Percentiles rank a stretch among this genome's conserved stretches.
These are phyloP conservation scores for Agapetus fuscipes DNA, from an alignment of 2,888 invertebrate genomes.

Conservation along the genomic window DNA sequence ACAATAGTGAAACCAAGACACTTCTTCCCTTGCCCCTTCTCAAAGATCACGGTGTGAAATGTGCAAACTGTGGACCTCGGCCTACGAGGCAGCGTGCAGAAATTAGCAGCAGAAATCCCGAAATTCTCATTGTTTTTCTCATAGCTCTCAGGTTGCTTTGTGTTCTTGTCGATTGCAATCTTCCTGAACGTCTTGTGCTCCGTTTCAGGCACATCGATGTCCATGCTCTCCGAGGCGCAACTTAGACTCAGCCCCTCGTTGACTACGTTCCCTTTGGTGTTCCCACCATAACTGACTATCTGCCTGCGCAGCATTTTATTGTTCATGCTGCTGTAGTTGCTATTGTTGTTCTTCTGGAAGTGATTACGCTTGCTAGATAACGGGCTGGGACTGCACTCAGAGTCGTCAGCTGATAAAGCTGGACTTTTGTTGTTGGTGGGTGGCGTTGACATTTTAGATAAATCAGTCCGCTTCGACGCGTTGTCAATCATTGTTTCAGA, in stretches of 20 bases:
- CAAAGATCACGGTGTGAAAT: constrained; percentile 62
- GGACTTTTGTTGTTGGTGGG: constrained; percentile 24
- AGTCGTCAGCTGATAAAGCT: constrained; percentile 15
- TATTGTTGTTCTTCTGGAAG: constrained; percentile 53
- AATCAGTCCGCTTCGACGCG: constrained; percentile 15
- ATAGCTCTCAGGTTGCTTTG: constrained; percentile 27
- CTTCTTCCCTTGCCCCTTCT: constrained; percentile 75
- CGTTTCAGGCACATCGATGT: constrained; percentile 16
- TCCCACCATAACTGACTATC: constrained; percentile 46
- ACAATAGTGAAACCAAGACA: constrained; percentile 85
- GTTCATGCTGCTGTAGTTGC: constrained; percentile 49
- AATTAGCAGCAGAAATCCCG: constrained; percentile 48
- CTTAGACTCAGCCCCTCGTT: constrained; percentile 35
- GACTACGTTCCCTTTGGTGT: constrained; percentile 34
- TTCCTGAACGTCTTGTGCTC: constrained; percentile 10
- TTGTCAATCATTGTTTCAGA: constrained; percentile 12
- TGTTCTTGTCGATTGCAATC: constrained; percentile 11
- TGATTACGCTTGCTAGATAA: constrained; percentile 38
- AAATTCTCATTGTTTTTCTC: constrained; percentile 33
- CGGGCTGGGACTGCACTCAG: constrained; percentile 24
- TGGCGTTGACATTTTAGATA: constrained; percentile 16
- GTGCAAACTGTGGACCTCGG: constrained; percentile 59
- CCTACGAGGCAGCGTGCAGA: constrained; percentile 63
- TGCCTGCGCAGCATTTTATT: constrained; percentile 48
- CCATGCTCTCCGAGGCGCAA: constrained; percentile 25